Evolutionary conservation across 2,888 invertebrate species (phyloP), one percentile per base, ranked within the genome.

Genomic region (Coelopa pilipes): DNA sequence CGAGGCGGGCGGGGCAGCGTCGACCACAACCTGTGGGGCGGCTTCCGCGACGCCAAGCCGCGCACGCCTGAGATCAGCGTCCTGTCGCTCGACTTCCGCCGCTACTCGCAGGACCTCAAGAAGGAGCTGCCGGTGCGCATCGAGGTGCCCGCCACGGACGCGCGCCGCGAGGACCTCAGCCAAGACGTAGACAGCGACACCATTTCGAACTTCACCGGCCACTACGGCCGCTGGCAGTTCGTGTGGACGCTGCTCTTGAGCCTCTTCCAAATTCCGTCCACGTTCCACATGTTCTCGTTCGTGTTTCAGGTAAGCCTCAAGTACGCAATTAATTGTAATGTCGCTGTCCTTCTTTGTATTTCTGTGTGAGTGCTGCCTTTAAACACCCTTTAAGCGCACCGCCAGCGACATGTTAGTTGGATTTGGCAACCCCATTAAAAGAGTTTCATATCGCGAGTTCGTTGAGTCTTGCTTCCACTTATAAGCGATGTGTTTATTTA

Each of bases 281-380:
- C 91, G 55, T 91, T 91, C 88, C 91, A 92, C 84, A 90, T 92
- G 79, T 90, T 91, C 83, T 88, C 89, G 45, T 89, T 90, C 73
- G 91, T 91, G 4, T 92, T 92, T 81, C 87, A 87, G 84, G 88
- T 88, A 77, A 86, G 84, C 81, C 60, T 13, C 9, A 19, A 34
- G 34, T 34, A 34, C 34, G 53, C 53, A 53, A 53, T 15, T n/a
- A 53, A 11, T 53, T 53, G 15, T 53, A 53, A 53, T 34, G 34
- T 34, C 34, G 34, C n/a, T n/a, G n/a, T n/a, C n/a, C n/a, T n/a
- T n/a, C n/a, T 34, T 2, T 34, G 34, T 34, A 34, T 34, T 2
- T 7, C 7, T 34, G 34, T 34, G 2, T 34, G 34, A 34, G 7
- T 34, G 34, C 4, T 7, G 2, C 7, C 7, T 34, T 34, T 4